Conservation (phyloP, 2,797 vertebrate genomes). For the Schizopygopsis malacanthus region DNA sequence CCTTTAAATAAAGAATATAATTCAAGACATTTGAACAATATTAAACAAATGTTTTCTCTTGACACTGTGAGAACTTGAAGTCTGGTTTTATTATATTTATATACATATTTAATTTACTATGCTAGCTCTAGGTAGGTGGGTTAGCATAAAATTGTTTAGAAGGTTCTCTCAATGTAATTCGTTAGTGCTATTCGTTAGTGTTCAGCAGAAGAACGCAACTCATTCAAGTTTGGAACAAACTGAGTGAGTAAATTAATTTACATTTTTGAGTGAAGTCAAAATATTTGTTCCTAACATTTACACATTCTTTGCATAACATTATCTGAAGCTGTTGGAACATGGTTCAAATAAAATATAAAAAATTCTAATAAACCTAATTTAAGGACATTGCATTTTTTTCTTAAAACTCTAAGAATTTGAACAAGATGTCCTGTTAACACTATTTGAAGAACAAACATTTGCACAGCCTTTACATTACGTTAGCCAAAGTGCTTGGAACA, state of each 20-base stretch:
- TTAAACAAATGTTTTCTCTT: not conserved
- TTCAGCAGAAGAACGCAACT: not conserved
- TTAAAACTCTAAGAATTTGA: too few species aligned
- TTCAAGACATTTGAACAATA: not conserved
- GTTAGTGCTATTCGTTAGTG: too few species aligned
- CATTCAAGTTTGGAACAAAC: not conserved
- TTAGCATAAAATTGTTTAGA: not conserved
- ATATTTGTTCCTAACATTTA: not conserved
- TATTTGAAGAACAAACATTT: not conserved
- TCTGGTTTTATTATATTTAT: not conserved
- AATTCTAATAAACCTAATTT: not conserved
- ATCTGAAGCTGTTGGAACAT: not conserved
- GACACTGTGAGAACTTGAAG: not conserved
- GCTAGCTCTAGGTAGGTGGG: not conserved
- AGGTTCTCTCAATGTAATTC: not conserved
- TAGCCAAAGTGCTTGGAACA: slow-evolving; percentile 6
- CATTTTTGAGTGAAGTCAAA: not conserved
- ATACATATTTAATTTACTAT: not conserved
- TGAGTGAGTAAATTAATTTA: not conserved
- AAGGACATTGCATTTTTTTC: not conserved
- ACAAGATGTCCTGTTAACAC: not conserved
- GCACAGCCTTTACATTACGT: not conserved
- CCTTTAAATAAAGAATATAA: not conserved
- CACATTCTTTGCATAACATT: not conserved
- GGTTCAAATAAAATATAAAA: not conserved